phyloP scores from a whole-genome alignment of 2,888 invertebrate species.

The Tetropium fuscum region DNA sequence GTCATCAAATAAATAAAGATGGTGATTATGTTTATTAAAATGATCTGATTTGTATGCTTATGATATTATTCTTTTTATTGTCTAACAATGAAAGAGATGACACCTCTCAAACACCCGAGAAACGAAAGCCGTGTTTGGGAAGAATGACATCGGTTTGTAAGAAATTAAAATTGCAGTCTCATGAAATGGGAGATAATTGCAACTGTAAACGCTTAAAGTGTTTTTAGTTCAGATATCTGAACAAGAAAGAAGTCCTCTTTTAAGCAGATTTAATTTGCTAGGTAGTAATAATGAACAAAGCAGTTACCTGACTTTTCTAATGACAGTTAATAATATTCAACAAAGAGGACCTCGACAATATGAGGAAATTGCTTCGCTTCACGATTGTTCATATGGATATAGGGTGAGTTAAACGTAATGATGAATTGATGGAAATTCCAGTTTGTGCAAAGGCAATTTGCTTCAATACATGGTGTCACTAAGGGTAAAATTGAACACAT shows the following conservation, averaged over 20 bases:
- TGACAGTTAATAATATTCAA: neutral
- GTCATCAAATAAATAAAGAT: too few species aligned
- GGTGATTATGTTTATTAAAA: too few species aligned
- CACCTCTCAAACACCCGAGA: neutral
- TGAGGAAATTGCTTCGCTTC: neutral
- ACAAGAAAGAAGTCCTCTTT: neutral
- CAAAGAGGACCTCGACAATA: neutral
- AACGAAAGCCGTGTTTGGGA: neutral
- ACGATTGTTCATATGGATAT: neutral
- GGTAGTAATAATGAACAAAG: neutral
- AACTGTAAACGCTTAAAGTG: neutral
- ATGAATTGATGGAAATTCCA: neutral
- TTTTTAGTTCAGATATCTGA: neutral
- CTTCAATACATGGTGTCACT: neutral
- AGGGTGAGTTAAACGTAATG: neutral
- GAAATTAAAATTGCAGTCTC: neutral
- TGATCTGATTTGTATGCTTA: too few species aligned
- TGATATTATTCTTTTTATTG: too few species aligned
- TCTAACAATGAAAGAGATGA: neutral
- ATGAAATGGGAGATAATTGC: neutral
- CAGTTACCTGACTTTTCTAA: neutral
- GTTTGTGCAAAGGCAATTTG: neutral
- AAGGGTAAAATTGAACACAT: neutral
- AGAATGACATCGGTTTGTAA: neutral
- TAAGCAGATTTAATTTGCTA: neutral